phyloP scores from a whole-genome alignment of 1,140 invertebrate species.

The Octopus bimaculoides region DNA sequence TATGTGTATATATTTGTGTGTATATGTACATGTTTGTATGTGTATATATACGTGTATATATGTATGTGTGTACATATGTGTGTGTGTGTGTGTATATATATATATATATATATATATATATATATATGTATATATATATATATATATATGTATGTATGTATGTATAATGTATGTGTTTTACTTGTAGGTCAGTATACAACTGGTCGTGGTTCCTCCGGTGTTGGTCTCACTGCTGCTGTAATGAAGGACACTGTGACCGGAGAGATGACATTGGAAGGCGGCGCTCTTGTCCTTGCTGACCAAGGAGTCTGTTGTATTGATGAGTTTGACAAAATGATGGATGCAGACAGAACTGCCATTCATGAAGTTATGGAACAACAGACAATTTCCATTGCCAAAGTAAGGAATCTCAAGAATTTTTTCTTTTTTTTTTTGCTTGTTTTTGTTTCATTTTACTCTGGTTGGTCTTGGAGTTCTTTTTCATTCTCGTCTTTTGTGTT shows the following conservation, averaged over 20 bases:
- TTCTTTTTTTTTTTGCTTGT: background rate
- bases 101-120: background rate
- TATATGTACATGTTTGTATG: no score
- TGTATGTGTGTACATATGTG: no score
- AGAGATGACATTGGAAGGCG: slow-evolving; percentile 96
- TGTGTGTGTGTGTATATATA: no score
- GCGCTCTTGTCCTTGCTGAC: slow-evolving; percentile 96
- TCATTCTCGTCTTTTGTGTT: no score
- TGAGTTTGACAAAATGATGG: slow-evolving; percentile 99
- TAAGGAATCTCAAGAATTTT: slow-evolving; percentile 40
- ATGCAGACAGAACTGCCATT: slow-evolving; percentile 91
- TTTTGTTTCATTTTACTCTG: background rate
- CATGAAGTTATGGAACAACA: slow-evolving; percentile 99
- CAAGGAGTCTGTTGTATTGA: slow-evolving; percentile 98
- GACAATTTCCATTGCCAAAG: slow-evolving; percentile 98
- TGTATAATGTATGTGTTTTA: no score
- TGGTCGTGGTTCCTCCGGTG: slow-evolving; percentile 93
- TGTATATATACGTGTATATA: no score
- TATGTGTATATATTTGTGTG: no score
- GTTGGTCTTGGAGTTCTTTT: no score
- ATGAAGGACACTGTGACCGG: slow-evolving; percentile 97
- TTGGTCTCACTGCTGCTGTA: slow-evolving; percentile 96
- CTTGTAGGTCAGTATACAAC: slow-evolving; percentile 84
- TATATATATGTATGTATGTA: background rate
- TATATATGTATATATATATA: background rate